Conservation (phyloP, 2,113 vertebrate genomes). For the Phainopepla nitens region DNA sequence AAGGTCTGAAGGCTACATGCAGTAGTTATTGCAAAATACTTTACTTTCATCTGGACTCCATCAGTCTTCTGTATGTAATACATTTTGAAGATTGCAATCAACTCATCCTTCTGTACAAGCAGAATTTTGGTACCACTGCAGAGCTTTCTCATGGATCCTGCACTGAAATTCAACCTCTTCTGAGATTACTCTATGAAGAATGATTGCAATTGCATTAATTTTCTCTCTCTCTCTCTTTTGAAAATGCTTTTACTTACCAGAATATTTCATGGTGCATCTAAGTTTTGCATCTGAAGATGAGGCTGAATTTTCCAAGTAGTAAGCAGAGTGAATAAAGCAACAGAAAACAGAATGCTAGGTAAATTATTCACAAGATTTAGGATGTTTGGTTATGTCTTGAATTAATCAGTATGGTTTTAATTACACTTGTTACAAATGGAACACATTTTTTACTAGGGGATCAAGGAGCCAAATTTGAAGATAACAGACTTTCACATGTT, state of each 20-base stretch:
- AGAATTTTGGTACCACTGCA: background rate
- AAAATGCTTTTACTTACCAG: background rate
- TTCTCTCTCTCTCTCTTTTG: background rate
- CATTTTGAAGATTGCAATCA: fast-evolving
- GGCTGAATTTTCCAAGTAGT: background rate
- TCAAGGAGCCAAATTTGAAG: conserved; percentile 16
- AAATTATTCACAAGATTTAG: conserved; percentile 22
- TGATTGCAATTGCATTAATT: fast-evolving
- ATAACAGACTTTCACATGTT: conserved; percentile 39
- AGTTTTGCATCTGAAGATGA: background rate
- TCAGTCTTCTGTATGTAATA: background rate
- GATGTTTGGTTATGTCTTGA: conserved; percentile 35
- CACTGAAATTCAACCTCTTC: background rate
- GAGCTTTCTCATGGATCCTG: background rate
- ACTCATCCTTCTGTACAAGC: background rate
- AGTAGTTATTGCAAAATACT: background rate
- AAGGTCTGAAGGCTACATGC: background rate
- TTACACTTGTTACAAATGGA: conserved; percentile 24
- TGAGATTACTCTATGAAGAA: background rate
- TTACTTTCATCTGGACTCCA: background rate
- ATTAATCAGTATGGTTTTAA: conserved; percentile 44
- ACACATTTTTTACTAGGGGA: background rate
- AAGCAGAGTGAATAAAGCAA: background rate
- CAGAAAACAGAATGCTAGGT: background rate
- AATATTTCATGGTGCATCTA: background rate